Conservation (phyloP, 2,113 vertebrate species). For the Epinephelus moara region DNA sequence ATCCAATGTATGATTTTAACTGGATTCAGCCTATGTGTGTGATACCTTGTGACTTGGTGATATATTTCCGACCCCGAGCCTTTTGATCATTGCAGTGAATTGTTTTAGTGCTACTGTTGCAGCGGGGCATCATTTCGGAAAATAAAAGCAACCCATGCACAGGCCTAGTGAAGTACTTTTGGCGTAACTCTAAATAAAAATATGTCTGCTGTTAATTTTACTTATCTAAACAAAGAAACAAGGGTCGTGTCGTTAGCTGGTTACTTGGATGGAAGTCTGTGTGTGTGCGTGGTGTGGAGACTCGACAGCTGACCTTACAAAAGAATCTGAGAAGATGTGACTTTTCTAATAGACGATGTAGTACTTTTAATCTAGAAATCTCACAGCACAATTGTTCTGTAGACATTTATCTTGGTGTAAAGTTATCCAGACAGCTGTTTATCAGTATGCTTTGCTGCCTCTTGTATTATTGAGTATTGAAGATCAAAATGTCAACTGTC, state of each 20-base stretch:
- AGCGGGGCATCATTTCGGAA: conserved; percentile 53
- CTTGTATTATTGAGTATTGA: conserved; percentile 80
- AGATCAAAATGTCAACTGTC: conserved; percentile 80
- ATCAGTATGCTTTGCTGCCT: conserved; percentile 80
- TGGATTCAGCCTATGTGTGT: conserved; percentile 66
- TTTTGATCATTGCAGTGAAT: conserved; percentile 74
- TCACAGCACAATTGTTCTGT: conserved; percentile 81
- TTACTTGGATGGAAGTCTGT: conserved; percentile 61
- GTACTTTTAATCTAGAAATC: conserved; percentile 75
- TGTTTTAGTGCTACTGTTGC: conserved; percentile 77
- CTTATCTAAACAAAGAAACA: conserved; percentile 63
- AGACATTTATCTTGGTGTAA: conserved; percentile 82
- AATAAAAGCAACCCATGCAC: conserved; percentile 68
- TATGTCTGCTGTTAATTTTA: conserved; percentile 71
- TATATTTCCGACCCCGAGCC: conserved; percentile 69
- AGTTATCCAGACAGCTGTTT: conserved; percentile 79
- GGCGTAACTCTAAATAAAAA: conserved; percentile 60
- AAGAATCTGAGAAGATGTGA: conserved; percentile 63
- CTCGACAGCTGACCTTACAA: conserved; percentile 64
- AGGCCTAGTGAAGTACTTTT: conserved; percentile 70
- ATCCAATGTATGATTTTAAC: conserved; percentile 64
- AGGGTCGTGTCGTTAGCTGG: conserved; percentile 61
- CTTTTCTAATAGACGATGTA: conserved; percentile 65
- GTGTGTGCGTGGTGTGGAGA: conserved; percentile 62
- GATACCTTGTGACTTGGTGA: conserved; percentile 74